Evolutionary conservation across 30 jellyfish, hydroid and myxozoan genomes (phyloP).

Genomic region (Chrysaora quinquecirrha): DNA sequence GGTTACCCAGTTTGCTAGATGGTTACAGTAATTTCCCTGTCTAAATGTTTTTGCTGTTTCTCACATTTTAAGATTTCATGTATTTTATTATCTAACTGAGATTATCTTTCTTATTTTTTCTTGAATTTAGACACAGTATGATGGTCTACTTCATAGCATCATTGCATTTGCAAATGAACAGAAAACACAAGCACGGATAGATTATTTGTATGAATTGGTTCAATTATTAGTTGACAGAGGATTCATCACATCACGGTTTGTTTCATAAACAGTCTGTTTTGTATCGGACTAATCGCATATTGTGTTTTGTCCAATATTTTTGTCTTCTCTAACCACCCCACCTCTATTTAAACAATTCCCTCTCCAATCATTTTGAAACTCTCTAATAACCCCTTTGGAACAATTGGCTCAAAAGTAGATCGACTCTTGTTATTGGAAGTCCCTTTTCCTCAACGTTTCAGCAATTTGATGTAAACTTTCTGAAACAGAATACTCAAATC

Average conservation of each 20-base stretch:
- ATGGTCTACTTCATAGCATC: conserved; percentile 57
- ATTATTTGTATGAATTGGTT: conserved; percentile 70
- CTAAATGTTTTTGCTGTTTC: too few species aligned
- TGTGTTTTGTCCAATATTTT: not conserved
- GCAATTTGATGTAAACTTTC: too few species aligned
- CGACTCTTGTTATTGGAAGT: not conserved
- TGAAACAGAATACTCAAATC: too few species aligned
- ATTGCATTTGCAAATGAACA: conserved; percentile 95
- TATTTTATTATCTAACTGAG: too few species aligned
- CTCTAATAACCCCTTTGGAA: not conserved
- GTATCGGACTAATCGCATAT: too few species aligned
- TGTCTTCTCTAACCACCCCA: not conserved
- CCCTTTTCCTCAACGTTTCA: too few species aligned
- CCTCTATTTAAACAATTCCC: not conserved
- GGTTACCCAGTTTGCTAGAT: too few species aligned
- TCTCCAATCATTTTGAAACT: not conserved
- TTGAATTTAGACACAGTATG: conserved; percentile 54
- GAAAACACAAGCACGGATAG: conserved; percentile 73
- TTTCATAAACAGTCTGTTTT: not conserved
- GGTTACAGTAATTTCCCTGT: too few species aligned
- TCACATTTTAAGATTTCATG: too few species aligned
- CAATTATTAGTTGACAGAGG: conserved; percentile 70
- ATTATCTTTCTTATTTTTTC: too few species aligned
- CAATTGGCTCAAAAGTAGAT: not conserved
- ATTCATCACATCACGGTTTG: conserved; percentile 84